A percentile compares a stretch with the other conserved stretches of the same genome.
Conservation (phyloP, 92 coral and sea anemone genomes). For the Meandrina meandrites region DNA sequence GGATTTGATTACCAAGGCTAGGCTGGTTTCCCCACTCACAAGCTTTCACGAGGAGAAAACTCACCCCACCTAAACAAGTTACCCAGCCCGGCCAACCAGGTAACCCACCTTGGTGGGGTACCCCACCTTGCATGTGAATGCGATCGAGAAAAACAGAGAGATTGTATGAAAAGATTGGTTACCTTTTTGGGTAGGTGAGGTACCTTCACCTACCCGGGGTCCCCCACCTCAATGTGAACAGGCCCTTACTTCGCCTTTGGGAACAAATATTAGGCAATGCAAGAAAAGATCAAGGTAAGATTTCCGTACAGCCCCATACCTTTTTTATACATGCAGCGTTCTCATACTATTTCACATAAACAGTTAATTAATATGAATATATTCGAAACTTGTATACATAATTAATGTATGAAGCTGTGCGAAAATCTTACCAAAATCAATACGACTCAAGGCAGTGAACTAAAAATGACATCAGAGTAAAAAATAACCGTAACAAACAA, state of each 20-base stretch:
- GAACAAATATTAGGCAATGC: background rate
- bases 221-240: constrained; percentile 22
- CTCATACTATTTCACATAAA: background rate
- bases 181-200: background rate
- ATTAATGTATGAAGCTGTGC: too few relatives aligned
- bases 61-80: constrained; percentile 36
- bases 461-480: too few relatives aligned
- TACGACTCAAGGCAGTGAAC: too few relatives aligned
- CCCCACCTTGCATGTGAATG: constrained; percentile 23
- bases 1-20: constrained; percentile 8
- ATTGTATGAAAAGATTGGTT: constrained; percentile 31
- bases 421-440: too few relatives aligned
- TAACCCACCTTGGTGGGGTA: constrained; percentile 35
- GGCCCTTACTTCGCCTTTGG: constrained; percentile 3
- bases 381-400: background rate
- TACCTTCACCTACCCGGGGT: constrained; percentile 21
- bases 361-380: background rate
- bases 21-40: constrained; percentile 34
- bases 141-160: constrained; percentile 31
- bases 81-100: constrained; percentile 28
- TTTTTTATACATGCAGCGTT: too few relatives aligned
- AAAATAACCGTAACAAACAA: too few relatives aligned
- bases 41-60: constrained; percentile 50
- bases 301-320: background rate
- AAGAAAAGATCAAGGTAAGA: constrained; percentile 2